Base-by-base conservation (phyloP, 2,113 vertebrate species). In the Lanius collurio region DNA sequence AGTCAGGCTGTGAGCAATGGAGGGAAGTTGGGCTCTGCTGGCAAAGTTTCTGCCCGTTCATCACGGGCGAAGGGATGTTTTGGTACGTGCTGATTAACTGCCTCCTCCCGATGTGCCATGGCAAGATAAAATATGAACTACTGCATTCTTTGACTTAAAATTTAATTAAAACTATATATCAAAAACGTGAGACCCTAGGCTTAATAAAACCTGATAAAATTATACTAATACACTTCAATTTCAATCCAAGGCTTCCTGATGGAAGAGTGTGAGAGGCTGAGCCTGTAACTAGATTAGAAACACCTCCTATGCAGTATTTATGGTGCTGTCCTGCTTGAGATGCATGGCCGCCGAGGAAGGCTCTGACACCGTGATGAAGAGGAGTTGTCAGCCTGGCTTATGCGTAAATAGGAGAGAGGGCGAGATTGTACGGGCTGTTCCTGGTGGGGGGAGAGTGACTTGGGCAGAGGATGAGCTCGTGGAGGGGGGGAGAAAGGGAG, bases 101-200 rank as follows among this genome's bases (percentile, higher is more conserved):
- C 95, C 70, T 97, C 82, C 82, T 76, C 89, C 75, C 30, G 74
- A 83, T 33, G 35, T 82, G 77, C 89, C 76, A 88, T 7, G 27
- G 96, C 11, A 37, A 85, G 94, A 95, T 90, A 95, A 97, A 96
- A 95, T 88, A 94, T 82, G 96, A 96, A 94, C 76, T 7, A 46
- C 93, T 31, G 95, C 92, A 62, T 91, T 96, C 74, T 95, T 97
- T 96, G 97, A 96, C 96, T 95, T 97, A 95, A 97, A 95, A 97
- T 95, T 98, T 97, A 97, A 98, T 98, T 97, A 97, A 98, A 97
- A 96, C 95, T 75, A 90, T 95, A 93, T 91, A 95, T 98, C 97
- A 97, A 95, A 91, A 89, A 87, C 22, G 78, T 77, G 91, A 90
- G 96, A 90, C 97, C 94, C 84, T 37, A 30, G 95, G 96, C 94